Evolutionary conservation across 2,888 invertebrate species (phyloP).

Genomic region (Acronicta aceris): DNA sequence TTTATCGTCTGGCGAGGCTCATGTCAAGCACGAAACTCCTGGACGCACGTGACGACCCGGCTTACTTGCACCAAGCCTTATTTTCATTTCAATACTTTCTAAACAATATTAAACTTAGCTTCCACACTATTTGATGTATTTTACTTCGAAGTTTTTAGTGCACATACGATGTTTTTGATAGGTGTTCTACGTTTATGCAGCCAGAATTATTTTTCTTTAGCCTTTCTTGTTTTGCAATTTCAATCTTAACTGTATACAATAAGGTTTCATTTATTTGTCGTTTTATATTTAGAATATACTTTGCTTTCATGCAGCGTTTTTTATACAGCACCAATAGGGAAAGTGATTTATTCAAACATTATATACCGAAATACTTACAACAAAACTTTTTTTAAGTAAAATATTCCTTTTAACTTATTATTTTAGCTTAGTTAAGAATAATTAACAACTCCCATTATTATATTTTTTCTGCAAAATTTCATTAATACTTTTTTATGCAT

Average conservation of each 20-base stretch:
- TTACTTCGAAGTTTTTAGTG: neutral
- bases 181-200: constrained; percentile 23
- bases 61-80: constrained; percentile 15
- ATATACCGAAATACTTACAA: too few species aligned
- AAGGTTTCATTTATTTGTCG: constrained; percentile 3
- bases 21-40: constrained; percentile 45
- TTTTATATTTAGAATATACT: constrained; percentile 2
- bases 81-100: neutral
- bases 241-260: neutral
- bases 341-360: constrained; percentile 24
- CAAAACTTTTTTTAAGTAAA: too few species aligned
- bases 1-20: constrained; percentile 45
- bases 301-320: constrained; percentile 2
- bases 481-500: too few species aligned
- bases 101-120: constrained; percentile 1
- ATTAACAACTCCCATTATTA: too few species aligned
- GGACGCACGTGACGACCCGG: constrained; percentile 44
- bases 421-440: too few species aligned
- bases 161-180: neutral
- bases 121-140: rapidly evolving
- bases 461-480: too few species aligned
- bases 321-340: constrained; percentile 40
- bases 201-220: constrained; percentile 16
- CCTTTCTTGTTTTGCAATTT: constrained; percentile 2
- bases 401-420: too few species aligned